These are phyloP conservation scores for Epinephelus coioides DNA, from an alignment of 2,797 vertebrate species.

Conservation along the genomic window DNA sequence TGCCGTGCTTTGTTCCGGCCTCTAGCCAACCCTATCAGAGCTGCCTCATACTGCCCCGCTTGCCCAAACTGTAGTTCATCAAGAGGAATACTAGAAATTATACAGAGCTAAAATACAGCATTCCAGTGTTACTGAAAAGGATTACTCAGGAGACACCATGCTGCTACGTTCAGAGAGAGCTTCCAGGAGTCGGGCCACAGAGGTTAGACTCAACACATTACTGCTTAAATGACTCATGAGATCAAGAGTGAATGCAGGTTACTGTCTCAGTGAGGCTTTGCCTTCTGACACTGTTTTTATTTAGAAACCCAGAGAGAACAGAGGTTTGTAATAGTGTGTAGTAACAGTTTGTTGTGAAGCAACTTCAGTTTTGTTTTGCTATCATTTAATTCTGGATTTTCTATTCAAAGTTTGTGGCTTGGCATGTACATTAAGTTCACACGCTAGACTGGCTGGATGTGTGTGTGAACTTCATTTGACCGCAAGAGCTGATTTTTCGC, in stretches of 20 bases:
- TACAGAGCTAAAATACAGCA: slow-evolving; percentile 25
- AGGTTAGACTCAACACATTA: slow-evolving; percentile 78
- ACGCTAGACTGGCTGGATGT: not conserved
- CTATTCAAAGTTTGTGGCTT: not conserved
- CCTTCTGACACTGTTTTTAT: not conserved
- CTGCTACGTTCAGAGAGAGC: slow-evolving; percentile 77
- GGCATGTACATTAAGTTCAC: not conserved
- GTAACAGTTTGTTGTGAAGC: not conserved
- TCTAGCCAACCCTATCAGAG: slow-evolving; percentile 57
- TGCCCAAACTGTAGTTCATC: slow-evolving; percentile 53
- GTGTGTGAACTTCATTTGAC: not conserved
- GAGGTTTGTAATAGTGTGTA: not conserved
- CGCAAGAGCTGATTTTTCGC: not conserved
- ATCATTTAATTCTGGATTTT: not conserved
- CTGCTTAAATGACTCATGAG: slow-evolving; percentile 31
- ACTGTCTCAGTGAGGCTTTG: slow-evolving; percentile 12
- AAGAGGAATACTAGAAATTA: slow-evolving; percentile 49
- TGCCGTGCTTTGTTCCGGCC: slow-evolving; percentile 63
- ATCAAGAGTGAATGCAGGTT: slow-evolving; percentile 32
- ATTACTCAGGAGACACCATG: slow-evolving; percentile 75
- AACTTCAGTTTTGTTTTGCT: not conserved
- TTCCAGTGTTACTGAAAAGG: slow-evolving; percentile 50
- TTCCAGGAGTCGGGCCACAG: slow-evolving; percentile 64
- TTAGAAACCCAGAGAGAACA: not conserved
- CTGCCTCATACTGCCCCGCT: slow-evolving; percentile 35